Percentiles rank a stretch among this genome's conserved stretches.
Evolutionary conservation across 2,888 invertebrate genomes (phyloP).

Genomic region (Coleophora deauratella): DNA sequence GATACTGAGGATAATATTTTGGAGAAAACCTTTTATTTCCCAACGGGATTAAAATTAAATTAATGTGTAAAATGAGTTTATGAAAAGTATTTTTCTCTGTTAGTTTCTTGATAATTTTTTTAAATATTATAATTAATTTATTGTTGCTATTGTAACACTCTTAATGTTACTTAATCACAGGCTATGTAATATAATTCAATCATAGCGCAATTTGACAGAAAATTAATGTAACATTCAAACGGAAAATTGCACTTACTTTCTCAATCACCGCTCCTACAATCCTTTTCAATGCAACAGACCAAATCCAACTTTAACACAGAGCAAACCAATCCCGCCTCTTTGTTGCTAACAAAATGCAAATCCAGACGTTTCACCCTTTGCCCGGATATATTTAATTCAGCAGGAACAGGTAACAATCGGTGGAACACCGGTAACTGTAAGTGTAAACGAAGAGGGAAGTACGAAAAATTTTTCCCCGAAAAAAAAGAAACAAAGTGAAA

Average conservation of each 20-base stretch:
- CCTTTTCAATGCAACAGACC: slow-evolving; percentile 8
- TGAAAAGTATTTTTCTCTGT: no score
- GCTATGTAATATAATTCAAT: no score
- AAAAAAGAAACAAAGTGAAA: slow-evolving; percentile 68
- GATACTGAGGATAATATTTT: slow-evolving; percentile 15
- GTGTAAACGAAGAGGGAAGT: slow-evolving; percentile 69
- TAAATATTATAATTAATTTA: no score
- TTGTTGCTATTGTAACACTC: no score
- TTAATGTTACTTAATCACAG: no score
- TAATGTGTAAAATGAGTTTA: no score
- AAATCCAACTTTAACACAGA: slow-evolving; percentile 34
- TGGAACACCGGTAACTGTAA: slow-evolving; percentile 66
- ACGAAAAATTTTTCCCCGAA: slow-evolving; percentile 54
- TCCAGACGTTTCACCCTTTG: slow-evolving; percentile 68
- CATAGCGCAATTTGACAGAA: no score
- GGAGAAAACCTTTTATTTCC: no score
- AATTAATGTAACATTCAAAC: no score
- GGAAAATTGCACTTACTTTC: no score
- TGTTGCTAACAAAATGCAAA: slow-evolving; percentile 66
- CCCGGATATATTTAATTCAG: slow-evolving; percentile 67
- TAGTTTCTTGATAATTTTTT: no score
- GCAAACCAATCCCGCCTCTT: slow-evolving; percentile 46
- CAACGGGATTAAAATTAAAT: no score
- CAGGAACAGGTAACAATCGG: slow-evolving; percentile 59
- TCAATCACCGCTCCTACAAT: background rate